Conservation (phyloP, 1,140 invertebrate species). For the Palaemon carinicauda region DNA sequence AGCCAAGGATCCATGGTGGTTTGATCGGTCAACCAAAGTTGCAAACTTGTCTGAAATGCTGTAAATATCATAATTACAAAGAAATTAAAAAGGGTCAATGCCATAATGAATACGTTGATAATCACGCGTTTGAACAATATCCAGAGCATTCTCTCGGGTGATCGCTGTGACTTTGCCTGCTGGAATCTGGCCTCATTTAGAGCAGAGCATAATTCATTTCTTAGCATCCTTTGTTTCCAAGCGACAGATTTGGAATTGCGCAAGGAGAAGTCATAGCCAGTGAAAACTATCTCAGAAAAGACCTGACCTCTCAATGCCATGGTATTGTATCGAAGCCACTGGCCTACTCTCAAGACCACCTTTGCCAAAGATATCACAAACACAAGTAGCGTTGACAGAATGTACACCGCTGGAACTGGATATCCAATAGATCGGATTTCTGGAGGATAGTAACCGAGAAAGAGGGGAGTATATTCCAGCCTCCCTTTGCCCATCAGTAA, state of each 20-base stretch:
- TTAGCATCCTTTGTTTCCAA: neutral
- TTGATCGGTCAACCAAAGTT: no score
- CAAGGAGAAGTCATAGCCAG: slow-evolving; percentile 16
- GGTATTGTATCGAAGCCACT: slow-evolving; percentile 39
- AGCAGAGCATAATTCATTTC: slow-evolving; percentile 21
- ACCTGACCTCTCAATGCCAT: neutral
- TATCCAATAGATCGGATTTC: neutral
- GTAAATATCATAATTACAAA: no score
- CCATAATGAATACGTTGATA: neutral
- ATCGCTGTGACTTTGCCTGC: neutral
- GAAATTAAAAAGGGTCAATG: neutral
- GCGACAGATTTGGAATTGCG: neutral
- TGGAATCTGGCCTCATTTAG: slow-evolving; percentile 29
- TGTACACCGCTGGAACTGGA: neutral
- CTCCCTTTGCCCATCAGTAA: slow-evolving; percentile 13
- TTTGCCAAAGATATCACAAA: slow-evolving; percentile 17
- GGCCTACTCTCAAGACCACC: slow-evolving; percentile 13
- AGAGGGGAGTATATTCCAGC: slow-evolving; percentile 17
- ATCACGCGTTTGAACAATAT: neutral
- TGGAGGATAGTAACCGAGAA: slow-evolving; percentile 27
- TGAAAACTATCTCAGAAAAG: slow-evolving; percentile 29
- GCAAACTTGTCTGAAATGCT: no score
- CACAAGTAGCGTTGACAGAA: neutral
- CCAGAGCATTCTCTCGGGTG: neutral
- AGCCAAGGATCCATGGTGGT: neutral